Conservation (phyloP, 1,140 invertebrate genomes). For the Musca domestica region DNA sequence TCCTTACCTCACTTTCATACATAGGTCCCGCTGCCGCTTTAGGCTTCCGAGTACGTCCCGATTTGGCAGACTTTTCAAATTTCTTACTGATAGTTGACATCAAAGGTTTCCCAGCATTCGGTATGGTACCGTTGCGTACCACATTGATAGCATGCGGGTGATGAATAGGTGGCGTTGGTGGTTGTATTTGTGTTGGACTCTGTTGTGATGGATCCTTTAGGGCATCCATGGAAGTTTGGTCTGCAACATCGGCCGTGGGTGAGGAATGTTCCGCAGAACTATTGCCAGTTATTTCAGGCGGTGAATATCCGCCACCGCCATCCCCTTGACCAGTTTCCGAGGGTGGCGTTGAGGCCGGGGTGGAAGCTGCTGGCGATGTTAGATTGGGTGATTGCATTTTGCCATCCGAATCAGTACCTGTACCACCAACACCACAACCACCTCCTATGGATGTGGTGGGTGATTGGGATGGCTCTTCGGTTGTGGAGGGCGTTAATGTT, state of each 20-base stretch:
- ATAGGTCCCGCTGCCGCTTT: conserved; percentile 45
- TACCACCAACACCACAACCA: too few relatives aligned
- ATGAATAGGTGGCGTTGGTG: not conserved
- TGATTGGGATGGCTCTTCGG: too few relatives aligned
- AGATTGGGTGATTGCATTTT: not conserved
- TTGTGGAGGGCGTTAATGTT: too few relatives aligned
- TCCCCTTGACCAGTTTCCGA: not conserved
- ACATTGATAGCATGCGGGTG: conserved; percentile 26
- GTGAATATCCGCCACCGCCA: not conserved
- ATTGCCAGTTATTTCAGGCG: not conserved
- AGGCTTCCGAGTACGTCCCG: conserved; percentile 39
- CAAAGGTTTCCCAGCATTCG: conserved; percentile 49
- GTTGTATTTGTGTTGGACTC: too few relatives aligned
- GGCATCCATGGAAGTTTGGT: not conserved
- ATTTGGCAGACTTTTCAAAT: conserved; percentile 39
- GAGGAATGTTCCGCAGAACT: conserved; percentile 1
- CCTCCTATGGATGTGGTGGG: too few relatives aligned
- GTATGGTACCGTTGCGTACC: conserved; percentile 45
- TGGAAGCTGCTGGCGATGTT: not conserved
- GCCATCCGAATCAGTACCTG: not conserved
- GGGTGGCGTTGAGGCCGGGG: conserved; percentile 1
- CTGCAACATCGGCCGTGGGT: not conserved
- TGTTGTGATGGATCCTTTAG: too few relatives aligned
- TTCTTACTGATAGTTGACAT: conserved; percentile 43
- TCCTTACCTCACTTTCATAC: conserved; percentile 47